phyloP scores from a whole-genome alignment of 2,888 invertebrate species.

The Gymnocheta viridis region DNA sequence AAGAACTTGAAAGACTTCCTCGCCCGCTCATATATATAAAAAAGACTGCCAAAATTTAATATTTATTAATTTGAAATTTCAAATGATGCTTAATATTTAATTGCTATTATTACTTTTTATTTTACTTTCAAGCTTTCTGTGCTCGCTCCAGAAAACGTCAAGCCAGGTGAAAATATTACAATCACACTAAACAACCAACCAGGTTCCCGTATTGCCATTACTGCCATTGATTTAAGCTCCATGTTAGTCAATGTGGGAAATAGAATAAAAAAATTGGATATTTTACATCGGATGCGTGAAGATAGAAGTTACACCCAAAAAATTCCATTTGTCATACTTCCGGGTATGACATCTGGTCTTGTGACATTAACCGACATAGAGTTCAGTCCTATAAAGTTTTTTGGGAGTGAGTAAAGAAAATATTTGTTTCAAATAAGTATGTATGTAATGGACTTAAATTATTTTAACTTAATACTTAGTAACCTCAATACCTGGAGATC shows the following conservation, averaged over 20 bases:
- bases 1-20: too few relatives aligned
- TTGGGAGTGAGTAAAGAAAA: neutral
- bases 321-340: neutral
- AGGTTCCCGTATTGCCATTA: slow-evolving; percentile 90
- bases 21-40: too few relatives aligned
- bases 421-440: neutral
- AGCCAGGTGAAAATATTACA: slow-evolving; percentile 89
- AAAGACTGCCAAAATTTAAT: too few relatives aligned
- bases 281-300: neutral
- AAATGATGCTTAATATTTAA: too few relatives aligned
- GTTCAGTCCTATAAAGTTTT: neutral
- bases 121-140: slow-evolving; percentile 84
- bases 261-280: neutral
- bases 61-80: neutral
- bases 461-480: too few relatives aligned
- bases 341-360: slow-evolving; percentile 73
- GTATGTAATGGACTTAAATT: too few relatives aligned
- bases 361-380: slow-evolving; percentile 76
- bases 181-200: slow-evolving; percentile 90
- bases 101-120: neutral
- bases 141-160: slow-evolving; percentile 85
- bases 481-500: neutral
- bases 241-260: neutral
- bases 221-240: slow-evolving; percentile 41
- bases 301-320: neutral